phyloP scores from a whole-genome alignment of 2,888 invertebrate species.

The Xestobium rufovillosum region DNA sequence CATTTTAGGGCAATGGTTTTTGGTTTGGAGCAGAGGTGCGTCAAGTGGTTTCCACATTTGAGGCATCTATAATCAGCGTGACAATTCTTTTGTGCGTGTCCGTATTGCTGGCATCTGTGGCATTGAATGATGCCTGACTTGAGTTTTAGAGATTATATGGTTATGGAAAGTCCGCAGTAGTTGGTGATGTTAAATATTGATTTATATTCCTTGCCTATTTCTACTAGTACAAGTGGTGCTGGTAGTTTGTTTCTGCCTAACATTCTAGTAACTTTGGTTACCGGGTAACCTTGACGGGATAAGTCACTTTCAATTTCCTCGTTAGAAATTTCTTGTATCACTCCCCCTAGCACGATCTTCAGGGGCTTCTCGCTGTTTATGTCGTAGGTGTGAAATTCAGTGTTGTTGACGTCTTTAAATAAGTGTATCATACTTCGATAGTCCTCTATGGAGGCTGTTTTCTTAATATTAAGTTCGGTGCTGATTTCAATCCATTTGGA shows the following conservation, averaged over 20 bases:
- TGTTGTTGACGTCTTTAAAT: too few relatives aligned
- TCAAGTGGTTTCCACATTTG: conserved; percentile 41
- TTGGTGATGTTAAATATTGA: conserved; percentile 18
- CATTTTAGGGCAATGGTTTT: conserved; percentile 35
- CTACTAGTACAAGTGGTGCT: conserved; percentile 32
- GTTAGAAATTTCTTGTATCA: conserved; percentile 32
- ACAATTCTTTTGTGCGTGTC: conserved; percentile 43
- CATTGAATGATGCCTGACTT: conserved; percentile 38
- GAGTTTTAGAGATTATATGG: conserved; percentile 35
- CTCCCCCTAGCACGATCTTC: conserved; percentile 40
- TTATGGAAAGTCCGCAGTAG: conserved; percentile 27
- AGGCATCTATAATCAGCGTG: conserved; percentile 39
- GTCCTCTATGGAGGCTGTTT: too few relatives aligned
- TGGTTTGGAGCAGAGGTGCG: conserved; percentile 36
- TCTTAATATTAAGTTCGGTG: too few relatives aligned
- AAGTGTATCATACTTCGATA: too few relatives aligned
- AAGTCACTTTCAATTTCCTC: conserved; percentile 31
- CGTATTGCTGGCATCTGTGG: conserved; percentile 43
- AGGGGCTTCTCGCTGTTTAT: conserved; percentile 36
- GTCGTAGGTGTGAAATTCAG: conserved; percentile 37
- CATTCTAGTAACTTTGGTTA: conserved; percentile 39
- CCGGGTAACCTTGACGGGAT: conserved; percentile 33
- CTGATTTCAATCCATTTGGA: too few relatives aligned
- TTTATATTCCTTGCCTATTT: conserved; percentile 24
- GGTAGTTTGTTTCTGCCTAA: conserved; percentile 27